Evolutionary conservation across 2,113 vertebrate genomes (phyloP), one percentile per base, ranked within the genome.

Genomic region (Serilophus lunatus): DNA sequence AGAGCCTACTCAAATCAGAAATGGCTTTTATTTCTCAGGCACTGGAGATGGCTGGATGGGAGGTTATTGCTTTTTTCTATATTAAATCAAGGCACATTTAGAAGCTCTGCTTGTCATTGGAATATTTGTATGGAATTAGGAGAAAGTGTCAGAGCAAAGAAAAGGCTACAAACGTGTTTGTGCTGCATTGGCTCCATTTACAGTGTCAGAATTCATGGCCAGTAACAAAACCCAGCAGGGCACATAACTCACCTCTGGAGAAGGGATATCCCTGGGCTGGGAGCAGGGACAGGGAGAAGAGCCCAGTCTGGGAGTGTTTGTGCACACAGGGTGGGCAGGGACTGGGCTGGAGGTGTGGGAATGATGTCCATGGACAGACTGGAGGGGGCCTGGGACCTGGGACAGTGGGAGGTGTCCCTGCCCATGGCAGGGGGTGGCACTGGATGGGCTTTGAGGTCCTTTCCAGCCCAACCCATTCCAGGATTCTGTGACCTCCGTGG

Each of bases 61-160:
- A 92, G 59, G 24, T 14, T 56, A 66, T 69, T 75, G 63, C 14
- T 54, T 6, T 5, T 31, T 42, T 29, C 29, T 10, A 63, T 42
- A 42, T 64, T 54, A 54, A 82, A 75, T 28, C 8, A 16, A 33
- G 33, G 50, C 38, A 35, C 50, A 13, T 68, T 60, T 38, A 25
- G 40, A 60, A 65, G n/a, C 1, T 0, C 31, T 51, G 38, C 18
- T 63, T 38, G 5, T 38, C 12, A 2, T 6, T 40, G 1, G 10
- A 18, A 25, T n/a, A 8, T 59, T n/a, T 64, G 70, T 19, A 6
- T 26, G 33, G 38, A 45, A 82, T 45, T 25, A 49, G 50, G 6
- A 56, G 63, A 23, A 61, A n/a, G 29, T 10, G 35, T 36, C 13
- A 5, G 4, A 50, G 51, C 29, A 64, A 35, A 56, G 63, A 23